Evolutionary conservation across 2,888 invertebrate genomes (phyloP), one percentile per base, ranked within the genome.

Genomic region (Pyrochroa serraticornis): DNA sequence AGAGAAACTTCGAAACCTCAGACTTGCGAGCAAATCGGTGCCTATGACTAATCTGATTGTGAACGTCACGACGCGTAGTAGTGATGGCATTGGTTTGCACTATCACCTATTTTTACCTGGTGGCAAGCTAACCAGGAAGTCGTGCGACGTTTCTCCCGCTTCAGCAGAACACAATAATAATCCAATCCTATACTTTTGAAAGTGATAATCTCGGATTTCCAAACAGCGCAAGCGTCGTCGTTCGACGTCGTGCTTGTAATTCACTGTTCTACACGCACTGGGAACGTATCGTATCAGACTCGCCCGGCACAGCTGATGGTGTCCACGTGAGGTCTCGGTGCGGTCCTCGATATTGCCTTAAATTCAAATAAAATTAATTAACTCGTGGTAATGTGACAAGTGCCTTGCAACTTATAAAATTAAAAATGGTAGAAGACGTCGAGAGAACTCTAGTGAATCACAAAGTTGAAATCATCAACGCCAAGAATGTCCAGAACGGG

Each of bases 371-470:
- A 22, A 22, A 22, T 5, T 22, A 22, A 22, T 5, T 5, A 8
- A 9, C 36, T n/a, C 46, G 46, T 36, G 46, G 36, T 49, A 13
- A 45, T 52, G 52, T 38, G 45, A 22, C 22, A 22, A 22, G 22
- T 22, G 22, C 22, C 22, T 22, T 22, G 22, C 22, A 22, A 22
- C 22, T 22, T 22, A 22, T 22, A 22, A n/a, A 22, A 10, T 44
- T 22, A 44, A 52, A 57, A 51, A 68, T 68, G 68, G 60, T 64
- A 9, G 66, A 68, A 55, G 64, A 62, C 52, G 62, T 45, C 34
- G 65, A 64, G 39, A 58, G 35, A 12, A 63, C 52, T 38, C 49
- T 64, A 36, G 59, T 60, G 33, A 35, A 30, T 14, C 46, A 47
- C 13, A 44, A 57, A 30, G 30, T 52, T 7, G 37, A 49, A 6